Conservation (phyloP, 1,140 invertebrate species). For the Leptonema lineaticorne region DNA sequence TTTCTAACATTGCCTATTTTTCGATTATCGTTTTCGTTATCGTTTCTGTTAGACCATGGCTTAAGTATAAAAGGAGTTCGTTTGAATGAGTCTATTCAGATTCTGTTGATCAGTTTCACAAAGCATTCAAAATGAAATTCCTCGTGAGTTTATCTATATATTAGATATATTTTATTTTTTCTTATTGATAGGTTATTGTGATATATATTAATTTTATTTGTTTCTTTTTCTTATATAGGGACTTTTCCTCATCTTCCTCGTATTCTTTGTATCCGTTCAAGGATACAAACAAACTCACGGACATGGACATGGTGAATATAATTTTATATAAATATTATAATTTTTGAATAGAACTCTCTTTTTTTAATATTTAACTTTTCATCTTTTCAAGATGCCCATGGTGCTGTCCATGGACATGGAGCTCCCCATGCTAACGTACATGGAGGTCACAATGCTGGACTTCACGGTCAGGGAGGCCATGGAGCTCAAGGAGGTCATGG, state of each 20-base stretch:
- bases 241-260: slow-evolving; percentile 11
- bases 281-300: slow-evolving; percentile 8
- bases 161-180: background rate
- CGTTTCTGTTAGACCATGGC: background rate
- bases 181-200: background rate
- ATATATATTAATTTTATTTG: no score
- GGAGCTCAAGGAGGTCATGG: background rate
- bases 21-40: background rate
- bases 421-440: background rate
- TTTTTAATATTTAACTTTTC: background rate
- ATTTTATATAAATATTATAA: background rate
- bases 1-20: background rate
- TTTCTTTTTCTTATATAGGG: no score
- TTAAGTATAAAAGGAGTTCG: slow-evolving; percentile 5
- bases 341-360: background rate
- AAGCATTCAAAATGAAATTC: slow-evolving; percentile 11
- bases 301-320: background rate
- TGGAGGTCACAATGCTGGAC: background rate
- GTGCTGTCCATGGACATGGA: background rate
- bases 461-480: background rate
- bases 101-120: slow-evolving; percentile 8
- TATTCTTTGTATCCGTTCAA: slow-evolving; percentile 1
- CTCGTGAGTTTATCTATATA: background rate
- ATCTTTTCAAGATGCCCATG: background rate
- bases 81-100: background rate